These are phyloP conservation scores for Malaclemys terrapin DNA, from an alignment of 2,113 vertebrate species.

Conservation along the genomic window DNA sequence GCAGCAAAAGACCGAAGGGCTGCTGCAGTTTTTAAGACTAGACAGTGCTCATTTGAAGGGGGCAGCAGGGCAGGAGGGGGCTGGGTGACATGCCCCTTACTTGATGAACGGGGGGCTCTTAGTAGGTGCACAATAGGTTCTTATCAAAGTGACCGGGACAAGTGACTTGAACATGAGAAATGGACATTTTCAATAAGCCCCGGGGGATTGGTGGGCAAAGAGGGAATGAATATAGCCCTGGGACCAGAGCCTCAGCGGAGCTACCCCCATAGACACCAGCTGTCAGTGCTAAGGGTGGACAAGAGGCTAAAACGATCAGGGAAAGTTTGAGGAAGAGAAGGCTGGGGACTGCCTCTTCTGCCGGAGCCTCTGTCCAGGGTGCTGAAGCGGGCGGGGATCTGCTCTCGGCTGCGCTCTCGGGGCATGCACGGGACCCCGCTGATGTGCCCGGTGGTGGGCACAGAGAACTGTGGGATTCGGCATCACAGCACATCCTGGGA, in stretches of 20 bases:
- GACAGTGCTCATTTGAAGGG: background rate
- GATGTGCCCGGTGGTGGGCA: background rate
- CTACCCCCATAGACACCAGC: no score
- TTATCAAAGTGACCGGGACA: no score
- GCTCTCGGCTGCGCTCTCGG: no score
- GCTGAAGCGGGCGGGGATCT: background rate
- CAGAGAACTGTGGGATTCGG: background rate
- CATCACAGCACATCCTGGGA: background rate
- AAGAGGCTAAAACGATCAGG: no score
- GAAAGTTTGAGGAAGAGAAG: background rate
- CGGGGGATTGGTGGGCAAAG: background rate
- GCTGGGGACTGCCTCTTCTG: fast-evolving
- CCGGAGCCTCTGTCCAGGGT: conserved; percentile 30
- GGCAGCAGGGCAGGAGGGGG: no score
- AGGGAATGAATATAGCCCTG: background rate
- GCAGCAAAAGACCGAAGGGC: background rate
- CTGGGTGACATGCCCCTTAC: background rate
- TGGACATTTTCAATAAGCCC: background rate
- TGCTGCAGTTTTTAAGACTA: background rate
- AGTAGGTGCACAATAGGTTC: background rate
- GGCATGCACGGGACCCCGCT: background rate
- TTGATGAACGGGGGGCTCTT: background rate
- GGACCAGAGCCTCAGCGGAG: no score
- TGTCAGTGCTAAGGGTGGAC: background rate
- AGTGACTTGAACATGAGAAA: background rate